Evolutionary conservation across 1,140 invertebrate genomes (phyloP), one percentile per base, ranked within the genome.

Genomic region (Zelostemma sp.): DNA sequence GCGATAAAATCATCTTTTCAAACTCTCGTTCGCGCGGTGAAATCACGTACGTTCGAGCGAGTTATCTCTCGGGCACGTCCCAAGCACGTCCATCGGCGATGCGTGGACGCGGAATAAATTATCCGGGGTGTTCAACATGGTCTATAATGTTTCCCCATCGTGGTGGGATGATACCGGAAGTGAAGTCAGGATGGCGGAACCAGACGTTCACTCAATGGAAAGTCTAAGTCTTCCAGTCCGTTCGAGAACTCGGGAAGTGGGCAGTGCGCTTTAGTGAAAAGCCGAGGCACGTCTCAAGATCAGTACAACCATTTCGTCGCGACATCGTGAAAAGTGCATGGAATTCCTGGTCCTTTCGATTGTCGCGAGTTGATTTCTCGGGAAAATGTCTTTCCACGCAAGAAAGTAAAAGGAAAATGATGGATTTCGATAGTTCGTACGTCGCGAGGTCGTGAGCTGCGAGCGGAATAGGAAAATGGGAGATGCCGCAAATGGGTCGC

Each of bases 131-230:
- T 59, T 46, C 21, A 73, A 67, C 72, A 64, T 35, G 58, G 58
- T 40, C 58, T 49, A 67, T 56, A 68, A 68, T 66, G 68, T 69
- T 76, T 74, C 69, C 67, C 74, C 71, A 54, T 63, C 63, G 67
- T 76, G 75, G 83, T 82, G 81, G 80, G 82, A 85, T 81, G 82
- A 82, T 83, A 83, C 81, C 80, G 82, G 82, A 85, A 85, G 77
- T 73, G 80, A 78, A 82, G 75, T 72, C 82, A 83, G 76, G 78
- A 82, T 75, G 73, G 83, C 82, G 83, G 83, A 85, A 85, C 83
- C 80, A 80, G 79, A 81, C 80, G 80, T 80, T 84, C 82, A 80
- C 80, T 84, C 80, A 83, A 83, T 83, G 83, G 83, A 85, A 85
- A 85, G 82, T 84, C 80, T 70, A 70, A 76, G 76, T 76, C 73